Evolutionary conservation across 2,888 invertebrate species (phyloP), one percentile per base, ranked within the genome.

Genomic region (Stenchaetothrips biformis): DNA sequence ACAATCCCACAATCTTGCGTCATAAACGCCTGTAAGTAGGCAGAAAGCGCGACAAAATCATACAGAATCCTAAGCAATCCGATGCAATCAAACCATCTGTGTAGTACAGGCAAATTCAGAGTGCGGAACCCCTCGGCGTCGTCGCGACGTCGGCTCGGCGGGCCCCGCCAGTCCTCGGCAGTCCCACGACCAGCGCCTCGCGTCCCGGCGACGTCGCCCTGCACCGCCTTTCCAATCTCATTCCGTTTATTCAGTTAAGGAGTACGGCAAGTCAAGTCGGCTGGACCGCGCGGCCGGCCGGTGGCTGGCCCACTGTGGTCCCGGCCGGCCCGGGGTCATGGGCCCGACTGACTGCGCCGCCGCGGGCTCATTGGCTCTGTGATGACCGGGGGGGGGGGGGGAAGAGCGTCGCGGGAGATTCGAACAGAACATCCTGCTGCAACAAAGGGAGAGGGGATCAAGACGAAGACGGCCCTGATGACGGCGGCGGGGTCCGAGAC

Each of bases 221-320:
- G 67, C 67, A 18, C 9, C 67, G 21, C 25, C 67, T 74, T 74
- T 74, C 25, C 21, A 74, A 74, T 74, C 67, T 74, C 67, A 21
- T 74, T 21, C 67, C 67, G 67, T 74, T 74, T 74, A 74, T 74
- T 25, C 67, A 74, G 67, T 74, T 74, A 74, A 74, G 67, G 21
- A 25, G 7, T 0, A 21, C 67, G 25, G 21, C 67, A 25, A n/a
- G n/a, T n/a, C 67, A 11, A 13, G 9, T 4, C 4, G 37, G 37
- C 37, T 37, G 37, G 37, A 37, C 37, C 37, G 37, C 37, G 37
- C 37, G 37, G 37, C 37, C 37, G 37, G 37, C 37, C 37, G 37
- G 2, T 2, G 37, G 37, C 37, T 2, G 37, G 37, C 37, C 37
- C 37, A 37, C 37, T 37, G 37, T 37, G 37, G 37, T 4, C 16